A percentile compares a stretch with the other conserved stretches of the same genome.
Conservation (phyloP, 2,113 vertebrate genomes). For the Macrotis lagotis region DNA sequence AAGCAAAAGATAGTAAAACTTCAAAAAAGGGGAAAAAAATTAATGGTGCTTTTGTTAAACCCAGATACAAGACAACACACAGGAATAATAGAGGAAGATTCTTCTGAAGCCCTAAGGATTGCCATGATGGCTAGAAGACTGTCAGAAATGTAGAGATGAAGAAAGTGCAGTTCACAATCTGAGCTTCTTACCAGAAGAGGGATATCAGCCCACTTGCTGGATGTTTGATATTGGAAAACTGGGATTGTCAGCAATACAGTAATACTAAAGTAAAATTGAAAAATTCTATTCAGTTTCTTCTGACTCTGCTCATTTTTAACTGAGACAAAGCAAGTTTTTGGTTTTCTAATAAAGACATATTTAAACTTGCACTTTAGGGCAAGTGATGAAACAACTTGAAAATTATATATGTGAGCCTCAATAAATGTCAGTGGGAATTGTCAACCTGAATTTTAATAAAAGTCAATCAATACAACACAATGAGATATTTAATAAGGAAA, state of each 20-base stretch:
- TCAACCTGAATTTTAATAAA: too few relatives aligned
- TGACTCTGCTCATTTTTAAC: conserved; percentile 32
- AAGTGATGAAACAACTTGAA: neutral
- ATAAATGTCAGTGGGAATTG: neutral
- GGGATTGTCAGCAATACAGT: neutral
- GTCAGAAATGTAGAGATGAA: conserved; percentile 7
- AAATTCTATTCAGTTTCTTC: neutral
- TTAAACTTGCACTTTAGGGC: conserved; percentile 13
- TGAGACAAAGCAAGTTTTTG: conserved; percentile 29
- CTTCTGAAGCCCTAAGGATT: conserved; percentile 27
- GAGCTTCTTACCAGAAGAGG: neutral
- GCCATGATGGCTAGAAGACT: conserved; percentile 69
- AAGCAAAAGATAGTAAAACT: neutral
- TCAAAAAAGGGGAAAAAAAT: neutral
- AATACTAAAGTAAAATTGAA: conserved; percentile 8
- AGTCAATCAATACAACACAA: too few relatives aligned
- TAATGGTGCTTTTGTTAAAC: neutral
- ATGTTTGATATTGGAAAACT: neutral
- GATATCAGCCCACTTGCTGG: neutral
- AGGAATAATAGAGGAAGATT: fast-evolving
- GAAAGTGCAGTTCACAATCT: neutral
- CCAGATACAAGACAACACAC: neutral
- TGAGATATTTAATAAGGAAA: too few relatives aligned
- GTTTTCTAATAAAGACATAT: conserved; percentile 55
- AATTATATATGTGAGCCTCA: conserved; percentile 26